A percentile compares a stretch with the other conserved stretches of the same genome.
These are phyloP conservation scores for Crotalus horridus DNA, from an alignment of 2,113 vertebrate genomes.

Conservation along the genomic window DNA sequence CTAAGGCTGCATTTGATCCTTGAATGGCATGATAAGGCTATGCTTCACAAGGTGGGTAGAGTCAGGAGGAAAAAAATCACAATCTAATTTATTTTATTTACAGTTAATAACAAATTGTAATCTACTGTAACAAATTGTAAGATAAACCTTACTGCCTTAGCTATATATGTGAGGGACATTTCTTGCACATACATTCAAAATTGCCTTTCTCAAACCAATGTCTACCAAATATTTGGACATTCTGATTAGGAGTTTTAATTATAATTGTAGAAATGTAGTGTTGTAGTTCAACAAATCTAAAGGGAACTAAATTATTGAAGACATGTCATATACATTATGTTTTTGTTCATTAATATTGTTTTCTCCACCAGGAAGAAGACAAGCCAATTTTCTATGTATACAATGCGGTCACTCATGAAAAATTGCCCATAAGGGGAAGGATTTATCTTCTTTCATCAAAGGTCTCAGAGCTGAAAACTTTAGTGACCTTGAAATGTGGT, in stretches of 20 bases:
- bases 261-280: not conserved
- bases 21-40: not conserved
- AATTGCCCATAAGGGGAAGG: constrained; percentile 60
- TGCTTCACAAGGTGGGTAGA: not conserved
- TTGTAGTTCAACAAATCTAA: not conserved
- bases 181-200: not conserved
- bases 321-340: not conserved
- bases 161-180: not conserved
- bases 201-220: not conserved
- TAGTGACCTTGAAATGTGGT: constrained; percentile 64
- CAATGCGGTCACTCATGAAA: constrained; percentile 70
- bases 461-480: constrained; percentile 65
- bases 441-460: constrained; percentile 55
- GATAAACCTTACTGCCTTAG: not conserved
- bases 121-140: not conserved
- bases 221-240: not conserved
- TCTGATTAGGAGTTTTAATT: not conserved
- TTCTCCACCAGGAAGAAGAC: constrained; percentile 64
- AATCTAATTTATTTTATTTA: not conserved
- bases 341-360: not conserved
- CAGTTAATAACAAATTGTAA: not conserved
- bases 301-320: not conserved
- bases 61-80: not conserved
- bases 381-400: constrained; percentile 69
- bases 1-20: not conserved